Percentiles rank a stretch among this genome's conserved stretches.
Evolutionary conservation across 2,113 vertebrate species (phyloP).

Genomic region (Apeltes quadracus): DNA sequence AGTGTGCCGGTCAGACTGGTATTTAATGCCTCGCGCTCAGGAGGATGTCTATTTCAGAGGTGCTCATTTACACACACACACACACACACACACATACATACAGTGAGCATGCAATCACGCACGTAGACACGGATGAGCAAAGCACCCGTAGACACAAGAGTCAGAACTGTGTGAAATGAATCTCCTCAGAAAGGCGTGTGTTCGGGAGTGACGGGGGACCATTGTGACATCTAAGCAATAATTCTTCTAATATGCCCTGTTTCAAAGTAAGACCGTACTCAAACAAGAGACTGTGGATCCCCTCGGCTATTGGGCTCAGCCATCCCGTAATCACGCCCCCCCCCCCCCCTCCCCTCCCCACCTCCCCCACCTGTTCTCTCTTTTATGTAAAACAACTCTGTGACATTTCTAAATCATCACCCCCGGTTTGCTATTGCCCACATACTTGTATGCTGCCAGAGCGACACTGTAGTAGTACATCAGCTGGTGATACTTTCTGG

Average conservation of each 20-base stretch:
- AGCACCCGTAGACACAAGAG: slow-evolving; percentile 50
- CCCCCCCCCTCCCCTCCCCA: slow-evolving; percentile 11
- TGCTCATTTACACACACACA: not conserved
- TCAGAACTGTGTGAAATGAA: slow-evolving; percentile 62
- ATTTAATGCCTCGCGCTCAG: slow-evolving; percentile 44
- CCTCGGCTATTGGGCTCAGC: slow-evolving; percentile 60
- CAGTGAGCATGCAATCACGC: not conserved
- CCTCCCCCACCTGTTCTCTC: slow-evolving; percentile 10
- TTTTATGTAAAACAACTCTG: slow-evolving; percentile 69
- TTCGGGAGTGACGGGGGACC: slow-evolving; percentile 62
- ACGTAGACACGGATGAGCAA: slow-evolving; percentile 33
- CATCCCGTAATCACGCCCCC: slow-evolving; percentile 57
- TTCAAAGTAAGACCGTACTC: slow-evolving; percentile 71
- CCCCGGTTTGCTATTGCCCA: slow-evolving; percentile 48
- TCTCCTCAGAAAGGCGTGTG: slow-evolving; percentile 61
- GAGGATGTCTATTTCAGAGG: slow-evolving; percentile 56
- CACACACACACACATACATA: not conserved
- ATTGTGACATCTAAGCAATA: slow-evolving; percentile 70
- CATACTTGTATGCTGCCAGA: slow-evolving; percentile 46
- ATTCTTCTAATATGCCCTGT: slow-evolving; percentile 72
- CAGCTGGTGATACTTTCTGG: slow-evolving; percentile 16
- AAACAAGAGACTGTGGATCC: slow-evolving; percentile 70
- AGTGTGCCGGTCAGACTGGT: slow-evolving; percentile 60
- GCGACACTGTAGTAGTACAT: slow-evolving; percentile 19
- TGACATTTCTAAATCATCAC: slow-evolving; percentile 65